Base-by-base conservation (phyloP, 2,888 invertebrate genomes). In the Bhutanitis thaidina region DNA sequence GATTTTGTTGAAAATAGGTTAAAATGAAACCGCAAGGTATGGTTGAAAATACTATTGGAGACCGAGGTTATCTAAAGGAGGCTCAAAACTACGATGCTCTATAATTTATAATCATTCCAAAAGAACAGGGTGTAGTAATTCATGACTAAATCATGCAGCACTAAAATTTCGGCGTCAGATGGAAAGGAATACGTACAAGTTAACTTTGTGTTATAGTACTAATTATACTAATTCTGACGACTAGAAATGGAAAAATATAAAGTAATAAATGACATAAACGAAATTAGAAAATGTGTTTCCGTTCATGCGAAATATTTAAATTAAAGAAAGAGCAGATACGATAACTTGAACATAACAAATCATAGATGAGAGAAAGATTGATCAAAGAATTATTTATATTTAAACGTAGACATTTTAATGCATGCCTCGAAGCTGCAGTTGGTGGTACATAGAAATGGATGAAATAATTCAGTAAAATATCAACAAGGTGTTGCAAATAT, bases 1-100 rank as follows among this genome's bases (percentile, higher is more conserved):
- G 20, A 20, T 20, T 20, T 20, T 20, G 20, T 27, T 27, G 8
- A 27, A 27, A 27, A 27, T 15, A 9, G 3, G 36, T 36, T 10
- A 9, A 9, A 8, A 1, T 27, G 27, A 27, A 4, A 27, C 8
- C 1, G 36, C 15, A 38, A 20, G 1, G 10, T 20, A 38, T 15
- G 3, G n/a, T 30, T n/a, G 14, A 53, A 62, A 87, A 87, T 85
- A 87, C 72, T 85, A 87, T 86, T 86, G 87, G 87, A 87, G 85
- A 75, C 57, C 57, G 59, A 63, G 59, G 49, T 57, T 53, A 49
- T 60, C 50, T 46, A 56, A 55, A 60, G 37, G 27, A 51, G 32
- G 53, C 40, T 52, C 27, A 36, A 27, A 55, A 52, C 49, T 57
- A 59, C 43, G 40, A 57, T 59, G 57, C 59, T 57, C 41, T 55